Evolutionary conservation across 2,888 invertebrate genomes (phyloP).

Genomic region (Thereva unica): DNA sequence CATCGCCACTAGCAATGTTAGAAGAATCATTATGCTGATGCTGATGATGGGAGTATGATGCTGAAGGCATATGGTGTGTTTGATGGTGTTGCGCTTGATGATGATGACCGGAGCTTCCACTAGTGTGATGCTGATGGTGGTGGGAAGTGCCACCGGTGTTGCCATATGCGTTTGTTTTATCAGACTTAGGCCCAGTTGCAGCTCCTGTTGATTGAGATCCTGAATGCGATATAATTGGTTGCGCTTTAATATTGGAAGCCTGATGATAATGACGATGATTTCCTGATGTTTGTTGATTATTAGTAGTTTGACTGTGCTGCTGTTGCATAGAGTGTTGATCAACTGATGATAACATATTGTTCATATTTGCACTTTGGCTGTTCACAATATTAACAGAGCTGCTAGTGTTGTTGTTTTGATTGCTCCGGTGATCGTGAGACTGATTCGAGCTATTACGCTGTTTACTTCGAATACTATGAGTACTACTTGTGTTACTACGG

Average conservation of each 20-base stretch:
- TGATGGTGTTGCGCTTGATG: conserved; percentile 47
- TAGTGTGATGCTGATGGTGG: conserved; percentile 43
- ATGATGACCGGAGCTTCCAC: conserved; percentile 38
- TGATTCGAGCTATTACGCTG: conserved; percentile 48
- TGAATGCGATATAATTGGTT: conserved; percentile 41
- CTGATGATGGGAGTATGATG: conserved; percentile 30
- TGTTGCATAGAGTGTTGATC: conserved; percentile 49
- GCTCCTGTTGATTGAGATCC: conserved; percentile 43
- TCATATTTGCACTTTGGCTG: conserved; percentile 47
- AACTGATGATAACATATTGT: conserved; percentile 49
- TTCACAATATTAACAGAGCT: conserved; percentile 46
- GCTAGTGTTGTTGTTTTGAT: conserved; percentile 46
- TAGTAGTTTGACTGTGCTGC: conserved; percentile 47
- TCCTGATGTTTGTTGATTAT: conserved; percentile 43
- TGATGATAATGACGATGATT: conserved; percentile 46
- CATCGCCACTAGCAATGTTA: conserved; percentile 41
- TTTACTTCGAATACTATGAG: conserved; percentile 51
- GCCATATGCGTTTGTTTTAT: conserved; percentile 47
- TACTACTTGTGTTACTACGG: conserved; percentile 48
- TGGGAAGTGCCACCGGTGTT: conserved; percentile 47
- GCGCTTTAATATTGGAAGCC: conserved; percentile 44
- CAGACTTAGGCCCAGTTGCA: conserved; percentile 45
- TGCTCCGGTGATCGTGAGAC: conserved; percentile 46
- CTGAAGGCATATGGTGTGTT: conserved; percentile 40
- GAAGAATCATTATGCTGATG: conserved; percentile 36